Evolutionary conservation across 2,797 vertebrate species (phyloP).

Genomic region (Hippocampus kuda): DNA sequence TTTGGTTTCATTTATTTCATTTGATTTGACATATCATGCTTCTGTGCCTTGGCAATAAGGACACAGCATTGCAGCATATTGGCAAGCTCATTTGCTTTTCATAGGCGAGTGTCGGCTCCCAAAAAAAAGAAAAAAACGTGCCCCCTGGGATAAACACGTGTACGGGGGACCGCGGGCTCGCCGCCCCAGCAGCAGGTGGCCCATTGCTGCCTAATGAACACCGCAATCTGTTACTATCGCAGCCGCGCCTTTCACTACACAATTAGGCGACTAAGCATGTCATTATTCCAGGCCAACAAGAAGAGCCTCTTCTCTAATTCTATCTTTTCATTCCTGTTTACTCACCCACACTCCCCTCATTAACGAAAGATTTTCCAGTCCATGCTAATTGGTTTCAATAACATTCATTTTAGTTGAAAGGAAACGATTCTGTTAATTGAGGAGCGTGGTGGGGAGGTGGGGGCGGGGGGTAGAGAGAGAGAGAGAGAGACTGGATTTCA

Average conservation of each 20-base stretch:
- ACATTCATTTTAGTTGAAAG: constrained; percentile 99
- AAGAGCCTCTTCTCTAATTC: constrained; percentile 99
- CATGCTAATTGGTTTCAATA: constrained; percentile 99
- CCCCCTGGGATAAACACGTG: constrained; percentile 91
- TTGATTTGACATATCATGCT: constrained; percentile 88
- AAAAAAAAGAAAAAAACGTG: constrained; percentile 35
- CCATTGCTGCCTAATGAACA: constrained; percentile 99
- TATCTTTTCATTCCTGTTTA: constrained; percentile 99
- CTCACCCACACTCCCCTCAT: constrained; percentile 99
- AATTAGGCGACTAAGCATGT: constrained; percentile 99
- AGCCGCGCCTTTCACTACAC: constrained; percentile 91
- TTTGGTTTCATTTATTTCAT: constrained; percentile 85
- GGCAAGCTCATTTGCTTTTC: constrained; percentile 97
- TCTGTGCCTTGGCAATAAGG: constrained; percentile 93
- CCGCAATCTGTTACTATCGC: constrained; percentile 98
- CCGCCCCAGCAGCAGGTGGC: constrained; percentile 98
- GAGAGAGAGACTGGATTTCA: constrained; percentile 75
- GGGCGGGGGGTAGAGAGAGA: constrained; percentile 28
- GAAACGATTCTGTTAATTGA: constrained; percentile 98
- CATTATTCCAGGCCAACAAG: constrained; percentile 99
- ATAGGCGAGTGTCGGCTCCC: constrained; percentile 84
- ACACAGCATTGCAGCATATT: constrained; percentile 98
- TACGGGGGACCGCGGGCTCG: constrained; percentile 80
- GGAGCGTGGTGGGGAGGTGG: constrained; percentile 73
- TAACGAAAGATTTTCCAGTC: constrained; percentile 99